These are phyloP conservation scores for Ailuropoda melanoleuca DNA, from an alignment of 2,113 vertebrate genomes.

Conservation along the genomic window DNA sequence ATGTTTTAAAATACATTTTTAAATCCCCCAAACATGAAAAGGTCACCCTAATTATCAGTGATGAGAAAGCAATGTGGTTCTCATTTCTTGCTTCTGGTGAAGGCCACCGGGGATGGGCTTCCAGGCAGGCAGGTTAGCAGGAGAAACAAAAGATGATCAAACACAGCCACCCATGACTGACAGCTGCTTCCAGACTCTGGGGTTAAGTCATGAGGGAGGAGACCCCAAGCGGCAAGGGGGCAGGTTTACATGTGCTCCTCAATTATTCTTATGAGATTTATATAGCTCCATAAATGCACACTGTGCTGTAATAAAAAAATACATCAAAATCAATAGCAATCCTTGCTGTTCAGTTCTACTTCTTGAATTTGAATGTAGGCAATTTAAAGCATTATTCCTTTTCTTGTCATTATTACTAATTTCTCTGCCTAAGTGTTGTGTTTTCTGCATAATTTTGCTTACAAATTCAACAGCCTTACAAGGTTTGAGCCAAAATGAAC, in stretches of 20 bases:
- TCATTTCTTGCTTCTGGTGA: slow-evolving; percentile 40
- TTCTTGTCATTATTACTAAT: slow-evolving; percentile 57
- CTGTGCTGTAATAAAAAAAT: slow-evolving; percentile 63
- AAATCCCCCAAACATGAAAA: slow-evolving; percentile 48
- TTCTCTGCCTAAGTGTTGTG: slow-evolving; percentile 33
- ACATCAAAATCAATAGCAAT: slow-evolving; percentile 75
- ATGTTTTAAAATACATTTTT: slow-evolving; percentile 40
- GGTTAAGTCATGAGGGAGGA: slow-evolving; percentile 37
- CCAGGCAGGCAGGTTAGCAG: not conserved
- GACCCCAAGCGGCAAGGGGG: slow-evolving; percentile 23
- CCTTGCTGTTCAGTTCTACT: slow-evolving; percentile 46
- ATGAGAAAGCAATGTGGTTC: not conserved
- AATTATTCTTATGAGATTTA: slow-evolving; percentile 71
- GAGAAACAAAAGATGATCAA: slow-evolving; percentile 62
- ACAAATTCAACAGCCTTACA: slow-evolving; percentile 26
- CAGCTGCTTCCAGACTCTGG: slow-evolving; percentile 54
- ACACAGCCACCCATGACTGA: slow-evolving; percentile 60
- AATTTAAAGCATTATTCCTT: slow-evolving; percentile 57
- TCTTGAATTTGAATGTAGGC: slow-evolving; percentile 43
- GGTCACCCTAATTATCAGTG: slow-evolving; percentile 46
- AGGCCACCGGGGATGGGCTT: not conserved
- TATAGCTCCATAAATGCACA: slow-evolving; percentile 66
- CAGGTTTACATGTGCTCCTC: slow-evolving; percentile 56
- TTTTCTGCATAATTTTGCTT: slow-evolving; percentile 47
- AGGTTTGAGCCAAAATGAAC: not conserved